Base-by-base conservation (phyloP, 2,113 vertebrate genomes). In the Sitta europaea region DNA sequence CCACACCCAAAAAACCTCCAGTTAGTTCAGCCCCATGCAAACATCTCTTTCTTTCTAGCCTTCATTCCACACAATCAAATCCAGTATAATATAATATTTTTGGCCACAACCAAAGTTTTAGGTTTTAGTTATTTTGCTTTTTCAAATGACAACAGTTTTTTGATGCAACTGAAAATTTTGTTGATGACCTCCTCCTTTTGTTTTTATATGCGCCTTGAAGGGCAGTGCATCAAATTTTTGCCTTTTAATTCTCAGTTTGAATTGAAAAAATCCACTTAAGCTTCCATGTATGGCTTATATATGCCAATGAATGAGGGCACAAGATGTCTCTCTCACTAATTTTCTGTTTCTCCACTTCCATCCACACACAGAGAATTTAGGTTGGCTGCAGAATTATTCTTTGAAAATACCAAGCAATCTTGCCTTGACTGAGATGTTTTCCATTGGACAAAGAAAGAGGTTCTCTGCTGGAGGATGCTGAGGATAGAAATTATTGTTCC, bases 71-170 rank as follows among this genome's bases (percentile, higher is more conserved):
- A 82, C 24, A 80, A 58, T 18, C 20, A 86, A 92, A 79, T 72
- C 7, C 23, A 57, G 27, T 36, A 75, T n/a, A 90, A 67, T 35
- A 45, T 5, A 45, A 14, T 75, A 65, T 58, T 92, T 92, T 86
- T 83, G 68, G 67, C 80, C 63, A 80, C 67, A 68, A 58, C 8
- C 43, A 57, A 16, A 75, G 33, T 72, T 95, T 71, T 55, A 11
- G 24, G 70, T 79, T 79, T 72, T 57, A 75, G 33, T 88, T n/a
- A 36, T 68, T 96, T 92, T 90, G 29, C 38, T 94, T 94, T 83
- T 86, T 86, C 28, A 79, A 86, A 90, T 83, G 92, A 76, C 28
- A 95, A 85, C 14, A 33, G 35, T 27, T 68, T 53, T 85, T 79
- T 88, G 24, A 79, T 6, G 4, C 22, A 61, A 90, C 31, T 45